A percentile compares a stretch with the other conserved stretches of the same genome.
phyloP scores from a whole-genome alignment of 2,113 vertebrate genomes.

The Elanus axillaris region DNA sequence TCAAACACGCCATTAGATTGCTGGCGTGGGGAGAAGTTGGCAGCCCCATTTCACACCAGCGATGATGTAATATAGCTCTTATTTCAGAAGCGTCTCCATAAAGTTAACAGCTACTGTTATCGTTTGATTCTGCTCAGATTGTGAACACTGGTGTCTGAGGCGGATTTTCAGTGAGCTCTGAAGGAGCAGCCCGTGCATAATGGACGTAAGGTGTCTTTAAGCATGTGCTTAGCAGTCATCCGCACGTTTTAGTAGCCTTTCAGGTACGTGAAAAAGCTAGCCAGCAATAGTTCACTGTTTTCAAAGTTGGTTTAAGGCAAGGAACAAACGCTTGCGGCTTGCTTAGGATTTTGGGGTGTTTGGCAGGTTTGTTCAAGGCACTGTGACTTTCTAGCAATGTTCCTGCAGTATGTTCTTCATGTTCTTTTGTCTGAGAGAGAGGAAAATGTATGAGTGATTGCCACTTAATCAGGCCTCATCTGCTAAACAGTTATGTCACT shows the following conservation, averaged over 20 bases:
- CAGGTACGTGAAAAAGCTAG: not conserved
- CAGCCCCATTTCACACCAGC: not conserved
- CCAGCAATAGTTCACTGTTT: not conserved
- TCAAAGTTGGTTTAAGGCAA: not conserved
- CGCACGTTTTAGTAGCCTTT: not conserved
- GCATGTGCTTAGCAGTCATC: not conserved
- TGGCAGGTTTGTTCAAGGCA: not conserved
- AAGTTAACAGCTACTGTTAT: constrained; percentile 34
- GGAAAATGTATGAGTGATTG: not conserved
- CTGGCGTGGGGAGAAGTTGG: not conserved
- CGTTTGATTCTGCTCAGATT: not conserved
- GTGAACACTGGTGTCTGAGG: not conserved
- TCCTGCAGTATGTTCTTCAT: not conserved
- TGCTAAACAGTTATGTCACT: constrained; percentile 63
- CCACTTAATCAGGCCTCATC: constrained; percentile 23
- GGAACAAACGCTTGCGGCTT: not conserved
- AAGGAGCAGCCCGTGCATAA: not conserved
- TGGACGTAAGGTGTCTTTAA: not conserved
- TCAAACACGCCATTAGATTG: not conserved
- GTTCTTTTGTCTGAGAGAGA: not conserved
- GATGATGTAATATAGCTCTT: not conserved
- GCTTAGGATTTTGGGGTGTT: not conserved
- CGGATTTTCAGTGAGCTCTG: not conserved
- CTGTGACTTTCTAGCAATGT: not conserved
- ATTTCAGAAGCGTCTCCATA: constrained; percentile 2